Evolutionary conservation across 2,113 vertebrate species (phyloP), one percentile per base, ranked within the genome.

Genomic region (Kryptolebias marmoratus): DNA sequence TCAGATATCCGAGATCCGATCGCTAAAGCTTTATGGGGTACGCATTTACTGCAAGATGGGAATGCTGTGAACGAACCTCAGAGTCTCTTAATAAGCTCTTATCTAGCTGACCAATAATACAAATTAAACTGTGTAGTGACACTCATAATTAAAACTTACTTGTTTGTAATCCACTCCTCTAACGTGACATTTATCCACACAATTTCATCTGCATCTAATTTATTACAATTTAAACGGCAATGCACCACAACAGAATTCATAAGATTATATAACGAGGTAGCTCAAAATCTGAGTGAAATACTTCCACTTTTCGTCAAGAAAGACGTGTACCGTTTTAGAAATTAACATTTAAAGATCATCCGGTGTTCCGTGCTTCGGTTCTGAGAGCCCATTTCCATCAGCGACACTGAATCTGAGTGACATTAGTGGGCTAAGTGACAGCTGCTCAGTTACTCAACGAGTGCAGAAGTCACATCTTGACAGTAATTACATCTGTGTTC

Each of bases 341-440:
- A 22, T 15, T 48, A n/a, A 64, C 28, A 56, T 65, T 69, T 74
- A 18, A 69, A 53, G 54, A 48, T 63, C 30, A 44, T 42, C 10
- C 28, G 54, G 2, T 44, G 11, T 45, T 18, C 18, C 50, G 49
- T 7, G 71, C 30, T 72, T 57, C 50, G 11, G 32, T 49, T 66
- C 79, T 58, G 82, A 3, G 47, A 74, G 72, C 74, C 71, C 77
- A 64, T 32, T 54, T 83, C 85, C 83, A 87, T 87, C 77, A 87
- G 71, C 52, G 74, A 44, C 15, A 74, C 47, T 18, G 70, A 88
- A 69, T 79, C 83, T 52, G n/a, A 52, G 49, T 52, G 49, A 22
- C 75, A 89, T 85, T 87, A 89, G 78, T 67, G 69, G 57, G 31
- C 68, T 73, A 77, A 79, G 72, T 68, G 50, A 87, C 86, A 89